Base-by-base conservation (phyloP, 2,797 vertebrate species). In the Sylvilagus floridanus region DNA sequence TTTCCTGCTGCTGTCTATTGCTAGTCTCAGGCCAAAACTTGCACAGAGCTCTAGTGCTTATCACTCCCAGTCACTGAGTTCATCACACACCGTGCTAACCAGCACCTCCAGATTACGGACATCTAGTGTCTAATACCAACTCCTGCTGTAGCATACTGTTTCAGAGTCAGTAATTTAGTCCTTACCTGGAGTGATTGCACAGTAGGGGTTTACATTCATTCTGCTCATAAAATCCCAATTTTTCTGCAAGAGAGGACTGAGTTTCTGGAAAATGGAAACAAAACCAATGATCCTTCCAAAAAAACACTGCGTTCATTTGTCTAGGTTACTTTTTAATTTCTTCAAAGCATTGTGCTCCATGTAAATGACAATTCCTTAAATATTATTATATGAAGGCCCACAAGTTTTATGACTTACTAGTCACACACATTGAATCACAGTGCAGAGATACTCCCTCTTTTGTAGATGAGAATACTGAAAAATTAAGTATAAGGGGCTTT, bases 81-180 rank as follows among this genome's bases (percentile, higher is more conserved):
- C 22, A 24, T 82, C 37, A 24, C n/a, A n/a, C 1, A 35, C 28
- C 1, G 10, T 22, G 6, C 50, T 57, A 81, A 82, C 88, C 37
- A 6, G n/a, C 26, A 84, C 19, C 62, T 75, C 78, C 68, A 71
- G 14, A 81, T 90, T 28, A 60, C 62, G 19, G 71, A 28, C 21
- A 76, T 66, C 52, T 76, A 72, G n/a, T 66, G 84, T 77, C 73
- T 63, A 68, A 94, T 76, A 88, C 12, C 8, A 94, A 63, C 42
- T 76, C 81, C 26, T 75, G 42, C 62, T 50, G 5, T 63, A 84
- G 37, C 77, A 35, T 57, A 76, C 76, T 60, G 7, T 37, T 87
- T 7, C 24, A 88, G 30, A 71, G 73, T n/a, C 47, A 71, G n/a
- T 52, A 79, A 92, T 95, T 83, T 93, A 68, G 50, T 93, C 30